phyloP scores from a whole-genome alignment of 1,140 invertebrate species.

The Chionoecetes opilio region DNA sequence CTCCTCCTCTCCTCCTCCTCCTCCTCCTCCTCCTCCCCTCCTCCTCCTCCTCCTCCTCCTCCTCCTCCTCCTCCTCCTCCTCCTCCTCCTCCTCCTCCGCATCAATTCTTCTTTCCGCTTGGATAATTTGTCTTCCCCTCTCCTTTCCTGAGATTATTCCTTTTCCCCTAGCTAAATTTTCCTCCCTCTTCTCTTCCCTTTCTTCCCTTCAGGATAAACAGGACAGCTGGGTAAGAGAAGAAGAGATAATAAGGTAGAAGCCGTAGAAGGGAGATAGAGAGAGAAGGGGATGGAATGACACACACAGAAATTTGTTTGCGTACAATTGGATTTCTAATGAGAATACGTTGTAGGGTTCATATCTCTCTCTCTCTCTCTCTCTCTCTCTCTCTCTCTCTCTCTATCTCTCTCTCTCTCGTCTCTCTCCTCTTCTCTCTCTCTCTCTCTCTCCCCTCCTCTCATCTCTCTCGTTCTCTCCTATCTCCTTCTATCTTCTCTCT shows the following conservation, averaged over 20 bases:
- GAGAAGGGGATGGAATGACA: neutral
- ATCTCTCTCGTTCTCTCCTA: no score
- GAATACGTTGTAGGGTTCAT: no score
- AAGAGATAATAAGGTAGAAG: neutral
- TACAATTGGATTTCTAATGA: no score
- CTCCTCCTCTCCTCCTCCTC: neutral
- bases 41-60: neutral
- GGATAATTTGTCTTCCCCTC: constrained; percentile 19
- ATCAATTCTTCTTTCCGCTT: constrained; percentile 29
- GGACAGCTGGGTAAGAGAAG: neutral
- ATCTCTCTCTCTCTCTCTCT: no score
- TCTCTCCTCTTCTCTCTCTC: no score
- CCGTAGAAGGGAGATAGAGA: neutral
- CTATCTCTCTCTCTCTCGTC: no score
- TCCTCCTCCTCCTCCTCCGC: neutral
- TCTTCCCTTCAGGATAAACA: neutral
- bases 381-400: no score
- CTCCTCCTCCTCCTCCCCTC: neutral
- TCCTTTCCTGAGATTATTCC: constrained; percentile 5
- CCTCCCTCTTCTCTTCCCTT: constrained; percentile 18
- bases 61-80: neutral
- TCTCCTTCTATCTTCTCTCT: no score
- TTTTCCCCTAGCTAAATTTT: neutral
- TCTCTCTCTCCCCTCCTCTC: no score
- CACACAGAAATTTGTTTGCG: no score